Evolutionary conservation across 2,888 invertebrate species (phyloP), one percentile per base, ranked within the genome.

Genomic region (Orthosia cruda): DNA sequence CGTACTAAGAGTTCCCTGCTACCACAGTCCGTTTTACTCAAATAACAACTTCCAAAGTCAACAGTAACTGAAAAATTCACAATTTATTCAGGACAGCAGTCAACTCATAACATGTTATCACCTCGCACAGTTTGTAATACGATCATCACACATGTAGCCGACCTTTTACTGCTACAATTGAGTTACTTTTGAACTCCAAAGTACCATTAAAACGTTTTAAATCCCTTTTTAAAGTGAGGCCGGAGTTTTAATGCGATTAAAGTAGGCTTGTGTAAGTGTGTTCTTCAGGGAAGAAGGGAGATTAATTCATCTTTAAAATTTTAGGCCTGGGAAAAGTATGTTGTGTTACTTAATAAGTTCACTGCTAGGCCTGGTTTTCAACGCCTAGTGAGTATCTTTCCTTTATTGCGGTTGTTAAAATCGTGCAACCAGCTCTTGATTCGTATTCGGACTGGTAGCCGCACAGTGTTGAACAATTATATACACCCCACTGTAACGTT

Each of bases 191-290:
- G 71, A 84, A 87, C 73, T 75, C 73, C 52, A 73, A 86, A 85
- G 86, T 77, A 77, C 80, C 76, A 77, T 87, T 83, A 74, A 63
- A 87, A 74, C 65, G 74, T 73, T 85, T 84, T 81, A 78, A 83
- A 81, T 78, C 71, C 82, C 85, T 76, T 85, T 87, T 87, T 80
- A 75, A 85, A 80, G 64, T 83, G 64, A 80, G 87, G 87, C 77
- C 77, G 77, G 76, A 72, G 67, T 86, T 85, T 61, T 70, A 85
- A 87, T 85, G 83, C 61, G 69, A 77, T 74, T 47, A 59, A 85
- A 77, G 86, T 73, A 66, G 74, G 65, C 59, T 63, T 58, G 26
- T 81, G 54, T 67, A 71, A 59, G 59, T 52, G 49, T 69, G 58
- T 50, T 66, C 45, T 67, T 61, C 49, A 66, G 66, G 18, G 18